Conservation (phyloP, 1,140 invertebrate species). For the Polypedilum pembai region DNA sequence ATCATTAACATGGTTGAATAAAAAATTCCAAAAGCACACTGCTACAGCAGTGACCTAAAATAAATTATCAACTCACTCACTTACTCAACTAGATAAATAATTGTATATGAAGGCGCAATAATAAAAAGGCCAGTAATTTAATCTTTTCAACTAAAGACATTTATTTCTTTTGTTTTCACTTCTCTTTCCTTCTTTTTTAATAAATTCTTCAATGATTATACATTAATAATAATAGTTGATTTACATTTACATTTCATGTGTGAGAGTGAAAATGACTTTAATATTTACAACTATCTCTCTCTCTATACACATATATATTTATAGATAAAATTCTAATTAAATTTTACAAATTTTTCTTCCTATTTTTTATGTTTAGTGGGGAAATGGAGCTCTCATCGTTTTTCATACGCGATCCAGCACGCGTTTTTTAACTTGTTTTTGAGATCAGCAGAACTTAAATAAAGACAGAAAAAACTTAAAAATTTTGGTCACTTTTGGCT, state of each 20-base stretch:
- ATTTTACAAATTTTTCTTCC: neutral
- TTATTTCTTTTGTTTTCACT: constrained; percentile 14
- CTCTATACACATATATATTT: neutral
- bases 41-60: constrained; percentile 11
- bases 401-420: neutral
- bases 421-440: neutral
- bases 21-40: neutral
- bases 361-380: neutral
- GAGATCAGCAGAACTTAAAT: neutral
- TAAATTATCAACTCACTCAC: constrained; percentile 8
- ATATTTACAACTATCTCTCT: neutral
- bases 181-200: neutral
- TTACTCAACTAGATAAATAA: constrained; percentile 6
- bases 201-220: constrained; percentile 8
- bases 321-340: neutral
- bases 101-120: neutral
- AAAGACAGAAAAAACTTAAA: neutral
- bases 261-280: no score
- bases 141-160: neutral
- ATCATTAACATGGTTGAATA: neutral
- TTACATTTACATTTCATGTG: no score
- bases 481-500: constrained; percentile 16
- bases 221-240: neutral
- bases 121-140: neutral
- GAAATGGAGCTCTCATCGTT: constrained; percentile 4